phyloP scores from a whole-genome alignment of 2,113 vertebrate species.

The Rhadina sibilatrix region DNA sequence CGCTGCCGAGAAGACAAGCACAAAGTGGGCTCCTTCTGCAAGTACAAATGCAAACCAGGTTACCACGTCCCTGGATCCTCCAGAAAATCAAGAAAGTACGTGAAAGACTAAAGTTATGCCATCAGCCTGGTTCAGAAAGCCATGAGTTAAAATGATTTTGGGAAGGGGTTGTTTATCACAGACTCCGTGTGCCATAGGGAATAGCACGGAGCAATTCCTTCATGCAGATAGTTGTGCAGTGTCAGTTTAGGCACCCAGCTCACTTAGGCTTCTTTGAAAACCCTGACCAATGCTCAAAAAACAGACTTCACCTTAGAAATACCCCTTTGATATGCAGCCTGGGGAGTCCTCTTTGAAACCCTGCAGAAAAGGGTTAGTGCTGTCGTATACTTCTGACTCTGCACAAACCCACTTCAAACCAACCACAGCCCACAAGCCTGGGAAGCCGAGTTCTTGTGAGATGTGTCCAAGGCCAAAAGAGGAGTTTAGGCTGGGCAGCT shows the following conservation, averaged over 20 bases:
- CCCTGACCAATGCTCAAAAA: neutral
- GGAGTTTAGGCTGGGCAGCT: neutral
- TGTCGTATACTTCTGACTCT: conserved; percentile 26
- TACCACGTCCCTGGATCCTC: conserved; percentile 86
- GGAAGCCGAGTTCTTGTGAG: neutral
- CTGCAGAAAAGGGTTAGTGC: conserved; percentile 39
- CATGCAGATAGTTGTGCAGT: neutral
- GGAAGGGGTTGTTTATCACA: neutral
- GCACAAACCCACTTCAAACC: conserved; percentile 54
- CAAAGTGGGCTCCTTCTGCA: conserved; percentile 96
- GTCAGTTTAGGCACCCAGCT: neutral
- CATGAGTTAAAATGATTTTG: neutral
- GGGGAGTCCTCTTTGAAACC: conserved; percentile 61
- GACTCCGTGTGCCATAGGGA: neutral
- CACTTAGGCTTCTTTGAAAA: neutral
- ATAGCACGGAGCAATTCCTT: neutral
- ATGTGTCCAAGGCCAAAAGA: neutral
- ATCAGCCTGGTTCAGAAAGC: neutral
- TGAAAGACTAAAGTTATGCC: neutral
- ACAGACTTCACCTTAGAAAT: neutral
- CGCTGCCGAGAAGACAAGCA: conserved; percentile 88
- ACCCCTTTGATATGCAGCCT: conserved; percentile 44
- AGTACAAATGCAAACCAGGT: conserved; percentile 96
- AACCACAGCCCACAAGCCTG: conserved; percentile 23
- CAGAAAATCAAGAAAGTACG: conserved; percentile 87